A percentile compares a stretch with the other conserved stretches of the same genome.
phyloP scores from a whole-genome alignment of 1,140 invertebrate species.

The Cherax quadricarinatus region DNA sequence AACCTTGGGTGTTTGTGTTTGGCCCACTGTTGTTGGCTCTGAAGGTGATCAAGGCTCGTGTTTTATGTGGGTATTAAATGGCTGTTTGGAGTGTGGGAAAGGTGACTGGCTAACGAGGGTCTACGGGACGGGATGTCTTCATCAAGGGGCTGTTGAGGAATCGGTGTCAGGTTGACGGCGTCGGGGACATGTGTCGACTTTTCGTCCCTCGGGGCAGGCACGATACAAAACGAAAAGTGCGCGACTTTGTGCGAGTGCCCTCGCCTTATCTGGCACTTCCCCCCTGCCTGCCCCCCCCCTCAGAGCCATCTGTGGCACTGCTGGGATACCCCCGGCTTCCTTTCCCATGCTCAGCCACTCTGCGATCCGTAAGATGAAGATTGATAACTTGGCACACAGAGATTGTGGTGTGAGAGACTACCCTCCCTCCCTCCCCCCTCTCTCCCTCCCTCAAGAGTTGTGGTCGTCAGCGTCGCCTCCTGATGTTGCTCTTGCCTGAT shows the following conservation, averaged over 20 bases:
- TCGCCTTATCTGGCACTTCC: conserved; percentile 54
- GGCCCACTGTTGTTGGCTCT: not conserved
- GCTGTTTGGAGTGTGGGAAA: not conserved
- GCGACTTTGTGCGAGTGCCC: not conserved
- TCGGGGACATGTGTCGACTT: not conserved
- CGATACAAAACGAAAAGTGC: conserved; percentile 37
- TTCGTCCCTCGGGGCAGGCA: not conserved
- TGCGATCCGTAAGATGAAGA: conserved; percentile 54
- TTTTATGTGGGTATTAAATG: not conserved
- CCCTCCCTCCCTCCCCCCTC: not conserved
- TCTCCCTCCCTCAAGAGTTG: not conserved
- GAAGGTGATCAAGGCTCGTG: not conserved
- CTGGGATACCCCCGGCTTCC: conserved; percentile 49
- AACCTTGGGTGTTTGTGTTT: conserved; percentile 11
- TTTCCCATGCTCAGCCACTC: conserved; percentile 57
- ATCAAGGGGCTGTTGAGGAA: conserved; percentile 9
- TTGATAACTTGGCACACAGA: conserved; percentile 61
- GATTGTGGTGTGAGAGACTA: conserved; percentile 53
- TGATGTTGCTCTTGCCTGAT: too few relatives aligned
- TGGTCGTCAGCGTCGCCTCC: too few relatives aligned
- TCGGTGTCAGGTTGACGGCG: conserved; percentile 26
- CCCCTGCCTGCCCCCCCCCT: not conserved
- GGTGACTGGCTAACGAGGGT: not conserved
- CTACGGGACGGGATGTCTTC: not conserved
- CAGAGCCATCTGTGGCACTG: conserved; percentile 52